Base-by-base conservation (phyloP, 2,888 invertebrate species). In the Erynnis tages region DNA sequence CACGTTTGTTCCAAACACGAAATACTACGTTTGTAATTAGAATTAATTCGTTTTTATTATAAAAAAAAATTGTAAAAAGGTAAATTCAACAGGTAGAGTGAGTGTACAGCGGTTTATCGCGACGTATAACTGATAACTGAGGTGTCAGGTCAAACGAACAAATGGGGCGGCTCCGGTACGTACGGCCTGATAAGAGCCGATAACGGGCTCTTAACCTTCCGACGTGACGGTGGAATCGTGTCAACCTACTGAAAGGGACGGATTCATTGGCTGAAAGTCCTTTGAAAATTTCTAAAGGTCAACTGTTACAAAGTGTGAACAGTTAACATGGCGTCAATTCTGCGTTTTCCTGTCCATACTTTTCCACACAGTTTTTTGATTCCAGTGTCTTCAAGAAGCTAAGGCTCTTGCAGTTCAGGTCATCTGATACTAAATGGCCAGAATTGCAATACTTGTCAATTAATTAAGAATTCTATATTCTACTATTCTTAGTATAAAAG, bases 91-190 rank as follows among this genome's bases (percentile, higher is more conserved):
- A 86, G 87, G 87, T 88, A 86, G 53, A 59, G 76, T 34, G 41
- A 34, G 23, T 32, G 34, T 50, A 50, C 50, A 32, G 65, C 76
- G 79, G 81, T 85, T 65, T 89, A 89, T 89, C 89, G 84, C 80
- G 69, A 69, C 76, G 73, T 64, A 62, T 79, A 67, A 84, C 86
- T 89, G 88, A 89, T 88, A 88, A 86, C 82, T 81, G 76, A 72
- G 74, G 80, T 89, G 88, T 87, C 89, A 89, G 89, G 89, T 89
- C 89, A 89, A 89, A 89, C 82, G 87, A 83, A 79, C 88, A 89
- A 86, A 83, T 80, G 84, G 85, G 83, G 82, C 84, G 85, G 76
- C 70, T 74, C 73, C 72, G 56, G 58, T 76, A 79, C 79, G 79
- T 79, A 66, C 65, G 43, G 53, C 65, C 75, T 86, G 87, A 87